These are phyloP conservation scores for Falco concolor DNA, from an alignment of 2,797 vertebrate genomes.

Conservation along the genomic window DNA sequence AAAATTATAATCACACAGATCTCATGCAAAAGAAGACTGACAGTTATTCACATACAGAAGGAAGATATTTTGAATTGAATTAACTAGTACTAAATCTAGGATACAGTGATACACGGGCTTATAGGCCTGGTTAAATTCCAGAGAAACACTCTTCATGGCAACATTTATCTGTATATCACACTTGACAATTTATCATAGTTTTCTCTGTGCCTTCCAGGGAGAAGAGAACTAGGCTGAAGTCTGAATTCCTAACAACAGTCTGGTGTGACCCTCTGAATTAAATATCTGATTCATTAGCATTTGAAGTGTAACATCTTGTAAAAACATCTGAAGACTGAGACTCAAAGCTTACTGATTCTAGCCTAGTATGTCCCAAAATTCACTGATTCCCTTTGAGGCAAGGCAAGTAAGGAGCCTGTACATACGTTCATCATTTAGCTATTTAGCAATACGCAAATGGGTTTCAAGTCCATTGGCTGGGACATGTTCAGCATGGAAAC, in stretches of 20 bases:
- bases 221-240: background rate
- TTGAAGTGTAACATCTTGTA: background rate
- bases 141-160: background rate
- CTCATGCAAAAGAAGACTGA: background rate
- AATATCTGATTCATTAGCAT: conserved; percentile 4
- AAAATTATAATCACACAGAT: background rate
- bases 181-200: conserved; percentile 37
- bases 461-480: background rate
- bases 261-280: background rate
- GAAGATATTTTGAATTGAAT: background rate
- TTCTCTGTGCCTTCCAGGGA: background rate
- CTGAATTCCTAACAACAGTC: background rate
- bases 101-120: background rate
- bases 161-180: conserved; percentile 21
- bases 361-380: background rate
- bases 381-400: background rate
- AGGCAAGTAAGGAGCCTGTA: background rate
- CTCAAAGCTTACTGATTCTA: background rate
- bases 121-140: background rate
- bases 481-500: background rate
- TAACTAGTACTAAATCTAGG: background rate
- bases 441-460: background rate
- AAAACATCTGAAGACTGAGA: background rate
- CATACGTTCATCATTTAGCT: rapidly evolving
- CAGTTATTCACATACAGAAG: background rate